Base-by-base conservation (phyloP, 2,888 invertebrate species). In the Portevinia maculata region DNA sequence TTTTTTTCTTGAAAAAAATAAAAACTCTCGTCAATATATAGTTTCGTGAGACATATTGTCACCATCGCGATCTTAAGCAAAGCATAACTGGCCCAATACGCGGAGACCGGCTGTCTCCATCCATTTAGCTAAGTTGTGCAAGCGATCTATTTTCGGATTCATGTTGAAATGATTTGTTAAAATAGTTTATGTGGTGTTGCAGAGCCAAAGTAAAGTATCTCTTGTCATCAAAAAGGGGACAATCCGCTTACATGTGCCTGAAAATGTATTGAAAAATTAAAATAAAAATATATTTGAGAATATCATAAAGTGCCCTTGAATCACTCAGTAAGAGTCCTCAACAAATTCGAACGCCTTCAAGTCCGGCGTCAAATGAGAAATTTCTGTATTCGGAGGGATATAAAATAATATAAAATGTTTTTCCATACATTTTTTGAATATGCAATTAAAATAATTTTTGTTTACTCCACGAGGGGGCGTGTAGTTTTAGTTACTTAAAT, bases 1-100 rank as follows among this genome's bases (percentile, higher is more conserved):
- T 50, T 37, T 15, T 53, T 21, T n/a, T 5, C 30, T 21, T 44
- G 13, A 21, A 4, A 28, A 21, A 17, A 30, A 11, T n/a, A 0
- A 15, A 53, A 53, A 15, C 11, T 34, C 32, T 30, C 13, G 24
- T 17, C 24, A 24, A 32, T 64, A 52, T 59, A 65, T 21, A 64
- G 28, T 67, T 60, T 59, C 17, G 46, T 24, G 65, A 83, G 83
- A 78, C 83, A 62, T 30, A 41, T 55, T 69, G 83, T 78, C 83
- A 65, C 78, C 83, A 41, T 44, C 17, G 44, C 75, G 67, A 67
- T 75, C 52, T 52, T 67, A 50, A 67, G 50, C 52, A 67, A 44
- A 78, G 71, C 78, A 71, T 78, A 76, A 83, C 76, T 76, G 53
- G 46, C 81, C 71, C 71, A 76, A 83, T 62, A 52, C 39, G 19